Conservation (phyloP, 1,140 invertebrate species). For the Campodea augens region DNA sequence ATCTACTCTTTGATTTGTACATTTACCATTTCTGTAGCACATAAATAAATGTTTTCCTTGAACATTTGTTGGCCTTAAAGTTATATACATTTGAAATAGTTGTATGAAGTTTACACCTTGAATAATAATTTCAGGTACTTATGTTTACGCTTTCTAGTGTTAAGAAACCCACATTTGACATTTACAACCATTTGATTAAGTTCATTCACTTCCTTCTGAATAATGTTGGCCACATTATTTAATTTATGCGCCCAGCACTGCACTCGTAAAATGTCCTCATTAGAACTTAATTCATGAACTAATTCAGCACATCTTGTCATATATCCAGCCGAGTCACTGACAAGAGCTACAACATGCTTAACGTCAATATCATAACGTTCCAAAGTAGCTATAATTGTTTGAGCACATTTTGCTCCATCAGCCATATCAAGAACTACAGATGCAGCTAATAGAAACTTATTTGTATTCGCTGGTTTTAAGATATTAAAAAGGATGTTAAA, state of each 20-base stretch:
- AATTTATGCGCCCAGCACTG: slow-evolving; percentile 8
- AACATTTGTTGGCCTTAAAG: no score
- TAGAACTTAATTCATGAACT: background rate
- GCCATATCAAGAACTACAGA: background rate
- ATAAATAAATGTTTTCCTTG: no score
- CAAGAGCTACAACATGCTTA: slow-evolving; percentile 3
- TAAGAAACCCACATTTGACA: slow-evolving; percentile 3
- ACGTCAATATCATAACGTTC: slow-evolving; percentile 3
- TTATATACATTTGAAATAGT: no score
- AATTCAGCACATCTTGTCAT: slow-evolving; percentile 5
- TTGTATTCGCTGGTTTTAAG: no score
- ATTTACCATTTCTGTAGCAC: no score
- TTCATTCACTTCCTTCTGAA: slow-evolving; percentile 1
- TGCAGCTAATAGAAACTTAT: no score
- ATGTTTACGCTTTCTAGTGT: slow-evolving; percentile 8
- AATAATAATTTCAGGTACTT: slow-evolving; percentile 4
- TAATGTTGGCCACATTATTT: slow-evolving; percentile 6
- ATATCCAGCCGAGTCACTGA: slow-evolving; percentile 5
- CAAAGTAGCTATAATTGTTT: slow-evolving; percentile 1
- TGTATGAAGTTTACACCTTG: no score
- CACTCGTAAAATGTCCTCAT: slow-evolving; percentile 3
- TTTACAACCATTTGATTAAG: slow-evolving; percentile 7
- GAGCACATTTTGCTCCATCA: slow-evolving; percentile 2
- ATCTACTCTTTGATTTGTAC: no score
- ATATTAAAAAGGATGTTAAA: no score